Base-by-base conservation (phyloP, 1,140 invertebrate species). In the Oncopeltus fasciatus region DNA sequence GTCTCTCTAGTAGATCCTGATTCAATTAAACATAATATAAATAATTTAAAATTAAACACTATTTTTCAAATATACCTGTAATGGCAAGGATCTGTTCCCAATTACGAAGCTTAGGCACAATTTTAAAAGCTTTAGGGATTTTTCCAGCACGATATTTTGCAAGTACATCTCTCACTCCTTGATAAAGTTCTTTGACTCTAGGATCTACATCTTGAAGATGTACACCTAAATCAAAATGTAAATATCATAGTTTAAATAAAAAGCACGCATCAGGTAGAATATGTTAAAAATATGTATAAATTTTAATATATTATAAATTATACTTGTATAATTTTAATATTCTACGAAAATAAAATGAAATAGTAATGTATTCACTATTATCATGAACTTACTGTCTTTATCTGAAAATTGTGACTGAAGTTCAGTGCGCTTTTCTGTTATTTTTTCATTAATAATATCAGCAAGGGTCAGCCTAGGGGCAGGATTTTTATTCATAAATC, bases 111-210 rank as follows among this genome's bases (percentile, higher is more conserved):
- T 82, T 86, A 14, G 96, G 95, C 63, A 99, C 84, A 66, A 96
- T 85, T 80, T 99, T 99, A 72, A 99, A 98, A 11, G 95, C 93
- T 74, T 99, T 98, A 0, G 96, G 96, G 33, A 99, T 74, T 77
- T 95, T 96, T 16, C 96, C 96, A 75, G 89, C 93, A 59, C 95
- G 79, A 74, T 98, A 99, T 67, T 85, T 88, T 33, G 81, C 76
- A 56, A 98, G 75, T 16, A 98, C 86, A 71, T 91, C 83, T 66
- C 85, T 76, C 1, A 98, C 89, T 60, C 90, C 88, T 76, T 90
- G 85, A 72, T 94, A 98, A 84, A 95, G 85, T 53, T 83, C 74
- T 76, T 78, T 12, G 16, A 83, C 73, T 64, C 74, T 61, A 20
- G 88, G 87, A 76, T 94, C 86, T 57, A 95, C 72, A 66, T 90